These are phyloP conservation scores for Heliconius cydno DNA, from an alignment of 2,888 invertebrate species.

Conservation along the genomic window DNA sequence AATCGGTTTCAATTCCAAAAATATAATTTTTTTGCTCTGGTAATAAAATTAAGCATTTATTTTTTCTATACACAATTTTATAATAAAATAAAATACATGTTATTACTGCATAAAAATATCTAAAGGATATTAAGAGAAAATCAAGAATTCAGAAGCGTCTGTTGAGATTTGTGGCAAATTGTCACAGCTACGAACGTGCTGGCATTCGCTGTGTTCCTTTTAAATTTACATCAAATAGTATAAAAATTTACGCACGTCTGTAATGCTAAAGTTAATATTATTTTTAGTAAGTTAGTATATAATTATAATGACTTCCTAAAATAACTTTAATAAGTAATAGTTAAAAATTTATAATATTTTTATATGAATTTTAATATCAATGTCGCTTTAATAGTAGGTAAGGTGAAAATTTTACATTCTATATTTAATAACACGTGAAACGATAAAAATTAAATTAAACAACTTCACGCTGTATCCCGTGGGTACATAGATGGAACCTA, in stretches of 20 bases:
- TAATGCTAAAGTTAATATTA: neutral
- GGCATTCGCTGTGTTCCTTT: slow-evolving; percentile 51
- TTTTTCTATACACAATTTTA: too few species aligned
- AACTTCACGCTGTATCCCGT: neutral
- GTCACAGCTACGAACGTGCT: slow-evolving; percentile 54
- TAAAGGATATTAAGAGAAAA: slow-evolving; percentile 42
- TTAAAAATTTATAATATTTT: too few species aligned
- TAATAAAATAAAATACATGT: too few species aligned
- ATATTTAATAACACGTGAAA: too few species aligned
- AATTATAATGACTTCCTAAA: neutral
- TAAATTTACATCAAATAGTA: slow-evolving; percentile 12
- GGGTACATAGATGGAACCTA: neutral
- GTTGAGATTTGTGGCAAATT: slow-evolving; percentile 64
- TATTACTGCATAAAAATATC: neutral
- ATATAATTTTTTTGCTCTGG: too few species aligned
- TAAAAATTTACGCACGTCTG: neutral
- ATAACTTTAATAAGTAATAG: too few species aligned
- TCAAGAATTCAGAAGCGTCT: slow-evolving; percentile 46
- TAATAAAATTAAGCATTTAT: too few species aligned
- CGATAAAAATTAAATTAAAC: too few species aligned
- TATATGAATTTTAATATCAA: too few species aligned
- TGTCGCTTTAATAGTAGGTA: too few species aligned
- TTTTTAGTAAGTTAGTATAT: neutral
- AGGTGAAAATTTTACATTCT: too few species aligned
- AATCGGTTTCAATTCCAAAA: too few species aligned